Evolutionary conservation across 2,888 invertebrate genomes (phyloP).

Genomic region (Octonoba sinensis): DNA sequence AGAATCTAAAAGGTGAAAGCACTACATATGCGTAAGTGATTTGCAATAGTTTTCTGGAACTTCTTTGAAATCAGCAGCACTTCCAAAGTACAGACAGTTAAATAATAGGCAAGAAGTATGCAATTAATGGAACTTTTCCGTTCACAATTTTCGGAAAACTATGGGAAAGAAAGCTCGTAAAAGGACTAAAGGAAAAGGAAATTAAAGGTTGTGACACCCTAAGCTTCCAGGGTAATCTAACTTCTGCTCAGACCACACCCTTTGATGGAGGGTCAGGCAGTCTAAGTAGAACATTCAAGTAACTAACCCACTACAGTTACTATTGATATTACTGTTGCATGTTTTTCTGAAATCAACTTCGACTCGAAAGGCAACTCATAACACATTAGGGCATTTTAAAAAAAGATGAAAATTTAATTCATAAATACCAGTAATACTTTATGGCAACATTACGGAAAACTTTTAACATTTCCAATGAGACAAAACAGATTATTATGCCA

Average conservation of each 20-base stretch:
- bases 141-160: constrained; percentile 15
- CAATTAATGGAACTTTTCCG: constrained; percentile 25
- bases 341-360: too few species aligned
- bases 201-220: constrained; percentile 22
- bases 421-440: too few species aligned
- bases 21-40: too few species aligned
- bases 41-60: too few species aligned
- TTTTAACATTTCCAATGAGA: too few species aligned
- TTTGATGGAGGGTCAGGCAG: constrained; percentile 1
- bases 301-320: background rate
- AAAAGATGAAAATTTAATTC: too few species aligned
- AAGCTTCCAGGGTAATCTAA: constrained; percentile 9
- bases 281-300: constrained; percentile 13
- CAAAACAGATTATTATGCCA: too few species aligned
- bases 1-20: too few species aligned
- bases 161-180: constrained; percentile 8
- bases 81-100: constrained; percentile 4
- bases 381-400: too few species aligned
- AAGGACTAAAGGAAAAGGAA: constrained; percentile 23
- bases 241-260: constrained; percentile 30
- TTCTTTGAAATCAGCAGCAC: background rate
- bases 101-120: constrained; percentile 24
- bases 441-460: too few species aligned
- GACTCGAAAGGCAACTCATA: too few species aligned
- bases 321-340: too few species aligned